Evolutionary conservation across 2,888 invertebrate genomes (phyloP).

Genomic region (Cheilosia grossa): DNA sequence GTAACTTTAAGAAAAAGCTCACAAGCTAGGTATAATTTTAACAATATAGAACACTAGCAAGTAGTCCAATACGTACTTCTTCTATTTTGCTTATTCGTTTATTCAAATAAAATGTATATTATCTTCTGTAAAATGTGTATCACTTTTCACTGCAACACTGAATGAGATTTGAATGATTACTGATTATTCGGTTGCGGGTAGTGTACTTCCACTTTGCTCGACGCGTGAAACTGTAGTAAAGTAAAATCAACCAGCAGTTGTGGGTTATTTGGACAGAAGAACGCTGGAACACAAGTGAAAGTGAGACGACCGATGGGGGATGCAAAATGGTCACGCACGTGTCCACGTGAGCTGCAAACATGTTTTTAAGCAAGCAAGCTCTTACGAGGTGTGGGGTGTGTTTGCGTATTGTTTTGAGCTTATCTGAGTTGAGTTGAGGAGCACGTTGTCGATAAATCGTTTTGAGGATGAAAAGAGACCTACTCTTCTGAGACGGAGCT

Average conservation of each 20-base stretch:
- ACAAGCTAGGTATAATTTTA: neutral
- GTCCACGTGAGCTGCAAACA: slow-evolving; percentile 58
- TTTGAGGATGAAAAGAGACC: slow-evolving; percentile 32
- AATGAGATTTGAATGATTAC: slow-evolving; percentile 19
- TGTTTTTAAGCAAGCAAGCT: slow-evolving; percentile 22
- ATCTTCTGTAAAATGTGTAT: neutral
- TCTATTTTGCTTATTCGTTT: neutral
- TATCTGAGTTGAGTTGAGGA: slow-evolving; percentile 6
- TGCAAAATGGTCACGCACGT: slow-evolving; percentile 56
- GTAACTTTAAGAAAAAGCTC: neutral
- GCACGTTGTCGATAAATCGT: slow-evolving; percentile 20
- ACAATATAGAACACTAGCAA: neutral
- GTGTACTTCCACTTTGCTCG: slow-evolving; percentile 33
- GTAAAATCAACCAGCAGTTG: neutral
- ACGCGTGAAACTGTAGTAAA: slow-evolving; percentile 23
- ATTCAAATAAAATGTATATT: neutral
- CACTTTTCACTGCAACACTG: slow-evolving; percentile 9
- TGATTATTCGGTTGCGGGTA: slow-evolving; percentile 11
- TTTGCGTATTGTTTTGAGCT: slow-evolving; percentile 16
- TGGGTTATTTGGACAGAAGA: slow-evolving; percentile 9
- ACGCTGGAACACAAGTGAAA: slow-evolving; percentile 47
- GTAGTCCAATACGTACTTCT: slow-evolving; percentile 1
- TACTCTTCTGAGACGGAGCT: slow-evolving; percentile 5
- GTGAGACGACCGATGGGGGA: slow-evolving; percentile 60
- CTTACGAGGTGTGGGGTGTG: slow-evolving; percentile 5